Evolutionary conservation across 1,140 invertebrate species (phyloP), one percentile per base, ranked within the genome.

Genomic region (Panagrolaimus sp.): DNA sequence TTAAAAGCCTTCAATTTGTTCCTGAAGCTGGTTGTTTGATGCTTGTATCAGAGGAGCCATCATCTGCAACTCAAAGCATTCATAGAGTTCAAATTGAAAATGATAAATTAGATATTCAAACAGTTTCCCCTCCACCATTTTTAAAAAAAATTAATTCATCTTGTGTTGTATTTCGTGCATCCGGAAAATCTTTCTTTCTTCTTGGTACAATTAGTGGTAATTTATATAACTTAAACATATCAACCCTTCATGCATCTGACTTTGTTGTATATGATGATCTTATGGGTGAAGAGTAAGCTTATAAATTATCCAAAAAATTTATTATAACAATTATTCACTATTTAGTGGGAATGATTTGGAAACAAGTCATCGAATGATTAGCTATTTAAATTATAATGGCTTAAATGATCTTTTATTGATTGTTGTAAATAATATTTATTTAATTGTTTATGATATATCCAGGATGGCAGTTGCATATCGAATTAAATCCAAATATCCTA

Each of bases 211-310:
- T 27, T 27, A 57, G 11, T 27, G 51, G 51, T 27, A 57, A 57
- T 57, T 11, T 57, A 11, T 57, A 57, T 27, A 57, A 27, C 8
- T 57, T 57, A 11, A 57, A 57, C 20, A 57, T 57, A 25, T 20
- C 20, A 1, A 57, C 51, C 8, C 2, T 57, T 1, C 9, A 57
- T 57, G 20, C 20, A 11, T 57, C 51, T 23, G 51, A 57, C 20
- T 57, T 57, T 16, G 9, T 57, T 57, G 51, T 57, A 11, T 57
- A 20, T 23, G 51, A 57, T 27, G 51, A 57, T 57, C 20, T 57
- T 11, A 27, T 57, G 13, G 20, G 20, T 11, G 9, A 57, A 25
- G 27, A 11, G 51, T 57, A 57, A 57, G 14, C 2, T 57, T 2
- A 38, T 38, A 38, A n/a, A n/a, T n/a, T 38, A 38, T 7, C 7